Conservation (phyloP, 2,113 vertebrate species). For the Pithys albifrons region DNA sequence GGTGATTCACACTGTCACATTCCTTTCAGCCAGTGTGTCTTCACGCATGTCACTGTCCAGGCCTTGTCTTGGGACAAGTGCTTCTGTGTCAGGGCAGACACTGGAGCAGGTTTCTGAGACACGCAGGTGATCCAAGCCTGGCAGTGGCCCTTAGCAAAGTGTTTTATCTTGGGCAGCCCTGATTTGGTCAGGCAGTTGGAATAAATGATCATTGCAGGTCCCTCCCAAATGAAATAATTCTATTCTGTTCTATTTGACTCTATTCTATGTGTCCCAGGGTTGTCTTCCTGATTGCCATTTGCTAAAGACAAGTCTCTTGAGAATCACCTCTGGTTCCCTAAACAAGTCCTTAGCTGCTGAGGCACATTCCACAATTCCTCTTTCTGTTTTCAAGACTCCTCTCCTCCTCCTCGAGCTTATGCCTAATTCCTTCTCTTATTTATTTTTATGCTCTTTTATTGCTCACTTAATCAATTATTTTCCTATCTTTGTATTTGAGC, state of each 20-base stretch:
- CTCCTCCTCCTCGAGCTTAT: neutral
- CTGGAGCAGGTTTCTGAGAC: neutral
- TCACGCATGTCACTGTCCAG: neutral
- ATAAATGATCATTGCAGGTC: neutral
- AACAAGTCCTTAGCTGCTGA: neutral
- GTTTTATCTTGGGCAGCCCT: neutral
- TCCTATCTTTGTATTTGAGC: neutral
- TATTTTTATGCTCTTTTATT: neutral
- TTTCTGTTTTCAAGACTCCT: neutral
- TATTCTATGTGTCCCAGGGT: neutral
- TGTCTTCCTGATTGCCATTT: neutral
- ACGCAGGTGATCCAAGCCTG: neutral
- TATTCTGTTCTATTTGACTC: neutral
- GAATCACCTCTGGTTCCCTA: neutral
- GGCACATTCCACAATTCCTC: neutral
- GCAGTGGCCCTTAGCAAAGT: neutral
- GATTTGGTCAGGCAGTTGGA: neutral
- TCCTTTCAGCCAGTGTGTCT: neutral
- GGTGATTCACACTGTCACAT: neutral
- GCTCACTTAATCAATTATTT: neutral
- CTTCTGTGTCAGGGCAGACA: neutral
- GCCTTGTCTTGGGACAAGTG: neutral
- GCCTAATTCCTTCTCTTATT: neutral
- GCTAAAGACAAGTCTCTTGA: neutral
- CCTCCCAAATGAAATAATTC: neutral